Evolutionary conservation across 1,140 invertebrate genomes (phyloP).

Genomic region (Drosophila takahashii): DNA sequence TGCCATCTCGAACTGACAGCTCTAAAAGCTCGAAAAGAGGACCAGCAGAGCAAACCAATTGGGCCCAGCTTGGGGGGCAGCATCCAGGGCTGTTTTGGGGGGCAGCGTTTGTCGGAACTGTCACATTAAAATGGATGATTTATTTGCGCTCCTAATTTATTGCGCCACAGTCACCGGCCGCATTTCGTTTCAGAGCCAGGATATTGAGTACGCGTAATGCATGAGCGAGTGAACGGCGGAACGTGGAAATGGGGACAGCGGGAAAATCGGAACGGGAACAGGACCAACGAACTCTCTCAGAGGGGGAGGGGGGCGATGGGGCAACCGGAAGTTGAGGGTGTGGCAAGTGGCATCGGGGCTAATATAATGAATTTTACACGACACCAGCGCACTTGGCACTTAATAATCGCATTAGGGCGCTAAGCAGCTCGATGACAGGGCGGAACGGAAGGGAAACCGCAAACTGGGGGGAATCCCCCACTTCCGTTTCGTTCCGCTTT

Average conservation of each 20-base stretch:
- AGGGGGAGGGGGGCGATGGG: no score
- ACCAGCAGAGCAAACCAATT: slow-evolving; percentile 25
- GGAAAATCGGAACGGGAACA: slow-evolving; percentile 15
- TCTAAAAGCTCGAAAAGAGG: slow-evolving; percentile 37
- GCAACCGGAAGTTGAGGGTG: slow-evolving; percentile 15
- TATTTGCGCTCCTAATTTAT: slow-evolving; percentile 81
- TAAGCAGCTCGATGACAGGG: slow-evolving; percentile 74
- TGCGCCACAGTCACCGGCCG: slow-evolving; percentile 64
- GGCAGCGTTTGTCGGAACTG: slow-evolving; percentile 75
- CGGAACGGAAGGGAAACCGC: slow-evolving; percentile 10
- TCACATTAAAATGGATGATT: slow-evolving; percentile 84
- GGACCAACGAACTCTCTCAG: slow-evolving; percentile 26
- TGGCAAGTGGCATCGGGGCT: slow-evolving; percentile 21
- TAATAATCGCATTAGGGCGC: slow-evolving; percentile 80
- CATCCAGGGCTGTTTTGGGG: slow-evolving; percentile 20
- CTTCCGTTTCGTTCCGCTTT: slow-evolving; percentile 34
- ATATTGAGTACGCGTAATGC: slow-evolving; percentile 80
- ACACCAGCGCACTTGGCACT: slow-evolving; percentile 75
- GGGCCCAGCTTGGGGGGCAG: background rate
- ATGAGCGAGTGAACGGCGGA: slow-evolving; percentile 59
- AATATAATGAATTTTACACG: slow-evolving; percentile 82
- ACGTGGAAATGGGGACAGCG: slow-evolving; percentile 1
- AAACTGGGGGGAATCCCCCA: slow-evolving; percentile 1
- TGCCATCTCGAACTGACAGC: slow-evolving; percentile 16
- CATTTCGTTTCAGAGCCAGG: slow-evolving; percentile 38